phyloP scores from a whole-genome alignment of 2,888 invertebrate genomes.

The Polydrusus tereticollis region DNA sequence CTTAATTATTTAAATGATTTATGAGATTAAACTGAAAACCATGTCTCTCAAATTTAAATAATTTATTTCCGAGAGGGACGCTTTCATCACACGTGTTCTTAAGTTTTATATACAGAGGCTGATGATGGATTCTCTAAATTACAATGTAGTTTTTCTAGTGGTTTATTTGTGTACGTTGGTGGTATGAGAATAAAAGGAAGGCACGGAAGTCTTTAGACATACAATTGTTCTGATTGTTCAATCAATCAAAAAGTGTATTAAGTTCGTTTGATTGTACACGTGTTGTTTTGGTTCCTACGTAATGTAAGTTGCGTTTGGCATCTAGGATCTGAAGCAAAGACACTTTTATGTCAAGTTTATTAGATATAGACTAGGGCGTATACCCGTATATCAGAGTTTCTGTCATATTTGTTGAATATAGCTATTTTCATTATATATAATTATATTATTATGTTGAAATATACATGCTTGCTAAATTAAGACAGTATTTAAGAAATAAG shows the following conservation, averaged over 20 bases:
- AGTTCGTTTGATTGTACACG: not conserved
- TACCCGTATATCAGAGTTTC: too few relatives aligned
- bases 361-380: too few relatives aligned
- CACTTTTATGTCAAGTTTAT: too few relatives aligned
- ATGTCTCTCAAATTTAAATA: conserved; percentile 6
- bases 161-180: conserved; percentile 10
- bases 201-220: conserved; percentile 12
- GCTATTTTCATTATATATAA: too few relatives aligned
- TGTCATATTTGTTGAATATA: too few relatives aligned
- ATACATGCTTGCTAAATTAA: too few relatives aligned
- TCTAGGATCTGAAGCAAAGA: too few relatives aligned
- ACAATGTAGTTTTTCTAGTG: conserved; percentile 19
- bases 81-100: conserved; percentile 5
- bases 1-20: conserved; percentile 13
- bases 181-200: not conserved
- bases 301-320: too few relatives aligned
- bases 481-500: too few relatives aligned
- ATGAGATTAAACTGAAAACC: not conserved
- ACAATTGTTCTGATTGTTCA: conserved; percentile 15
- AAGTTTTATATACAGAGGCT: conserved; percentile 1
- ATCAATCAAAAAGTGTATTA: conserved; percentile 16
- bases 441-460: too few relatives aligned
- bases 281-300: not conserved
- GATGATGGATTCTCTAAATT: conserved; percentile 21
- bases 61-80: not conserved